Evolutionary conservation across 1,140 invertebrate genomes (phyloP).

Genomic region (Drosophila neocordata): DNA sequence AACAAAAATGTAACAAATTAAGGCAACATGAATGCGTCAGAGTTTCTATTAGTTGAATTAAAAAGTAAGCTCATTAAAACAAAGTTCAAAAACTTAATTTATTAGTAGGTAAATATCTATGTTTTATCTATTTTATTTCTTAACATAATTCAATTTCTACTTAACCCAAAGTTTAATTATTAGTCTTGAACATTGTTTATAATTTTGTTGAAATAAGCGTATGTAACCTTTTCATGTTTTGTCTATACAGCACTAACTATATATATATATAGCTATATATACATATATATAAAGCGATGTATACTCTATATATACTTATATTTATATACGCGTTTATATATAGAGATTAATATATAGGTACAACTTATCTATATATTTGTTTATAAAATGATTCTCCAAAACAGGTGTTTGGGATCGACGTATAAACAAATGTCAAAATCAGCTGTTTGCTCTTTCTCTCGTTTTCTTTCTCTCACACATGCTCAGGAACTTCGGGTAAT

Average conservation of each 20-base stretch:
- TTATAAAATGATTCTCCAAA: slow-evolving; percentile 33
- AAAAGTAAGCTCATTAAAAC: background rate
- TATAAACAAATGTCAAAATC: slow-evolving; percentile 57
- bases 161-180: background rate
- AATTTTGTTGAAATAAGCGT: slow-evolving; percentile 52
- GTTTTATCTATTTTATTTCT: background rate
- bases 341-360: too few relatives aligned
- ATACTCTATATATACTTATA: too few relatives aligned
- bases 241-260: slow-evolving; percentile 10
- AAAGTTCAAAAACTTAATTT: too few relatives aligned
- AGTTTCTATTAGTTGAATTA: background rate
- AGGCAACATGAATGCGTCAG: background rate
- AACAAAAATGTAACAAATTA: background rate
- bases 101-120: background rate
- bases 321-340: too few relatives aligned
- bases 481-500: slow-evolving; percentile 25
- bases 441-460: slow-evolving; percentile 39
- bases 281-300: too few relatives aligned
- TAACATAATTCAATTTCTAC: background rate
- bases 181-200: slow-evolving; percentile 24
- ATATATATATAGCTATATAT: slow-evolving; percentile 18
- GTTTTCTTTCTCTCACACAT: slow-evolving; percentile 40
- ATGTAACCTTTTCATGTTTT: slow-evolving; percentile 28
- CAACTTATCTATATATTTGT: too few relatives aligned
- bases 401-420: slow-evolving; percentile 31